phyloP scores from a whole-genome alignment of 2,113 vertebrate species.

The Ophthalmolycus amberensis region DNA sequence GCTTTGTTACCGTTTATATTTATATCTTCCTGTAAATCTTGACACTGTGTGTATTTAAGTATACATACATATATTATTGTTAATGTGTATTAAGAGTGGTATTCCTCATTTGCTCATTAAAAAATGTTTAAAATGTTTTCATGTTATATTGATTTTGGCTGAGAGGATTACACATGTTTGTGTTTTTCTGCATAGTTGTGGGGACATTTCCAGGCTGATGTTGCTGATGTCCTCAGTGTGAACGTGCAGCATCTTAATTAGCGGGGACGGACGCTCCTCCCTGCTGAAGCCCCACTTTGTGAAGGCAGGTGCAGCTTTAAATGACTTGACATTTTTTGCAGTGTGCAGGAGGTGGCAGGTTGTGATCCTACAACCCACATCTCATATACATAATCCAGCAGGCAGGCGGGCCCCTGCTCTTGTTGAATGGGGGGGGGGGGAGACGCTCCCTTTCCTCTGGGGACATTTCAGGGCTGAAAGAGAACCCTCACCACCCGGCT shows the following conservation, averaged over 20 bases:
- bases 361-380: constrained; percentile 71
- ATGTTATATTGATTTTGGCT: not conserved
- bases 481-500: constrained; percentile 72
- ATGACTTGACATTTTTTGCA: constrained; percentile 71
- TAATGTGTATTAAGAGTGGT: not conserved
- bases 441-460: constrained; percentile 71
- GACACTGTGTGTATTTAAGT: not conserved
- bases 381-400: constrained; percentile 84
- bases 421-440: constrained; percentile 71
- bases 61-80: not conserved
- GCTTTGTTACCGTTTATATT: too few species aligned
- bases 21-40: not conserved
- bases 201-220: constrained; percentile 1
- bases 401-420: constrained; percentile 65
- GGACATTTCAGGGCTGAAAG: constrained; percentile 76
- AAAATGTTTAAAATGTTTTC: not conserved
- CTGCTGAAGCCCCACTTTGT: constrained; percentile 31
- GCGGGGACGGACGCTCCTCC: not conserved
- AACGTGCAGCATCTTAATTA: constrained; percentile 42
- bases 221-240: constrained; percentile 14
- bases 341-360: constrained; percentile 73
- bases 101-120: not conserved
- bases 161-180: not conserved
- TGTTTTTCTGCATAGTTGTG: constrained; percentile 14
- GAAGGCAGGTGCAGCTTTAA: constrained; percentile 73